Evolutionary conservation across 2,888 invertebrate species (phyloP).

Genomic region (Agapostemon virescens): DNA sequence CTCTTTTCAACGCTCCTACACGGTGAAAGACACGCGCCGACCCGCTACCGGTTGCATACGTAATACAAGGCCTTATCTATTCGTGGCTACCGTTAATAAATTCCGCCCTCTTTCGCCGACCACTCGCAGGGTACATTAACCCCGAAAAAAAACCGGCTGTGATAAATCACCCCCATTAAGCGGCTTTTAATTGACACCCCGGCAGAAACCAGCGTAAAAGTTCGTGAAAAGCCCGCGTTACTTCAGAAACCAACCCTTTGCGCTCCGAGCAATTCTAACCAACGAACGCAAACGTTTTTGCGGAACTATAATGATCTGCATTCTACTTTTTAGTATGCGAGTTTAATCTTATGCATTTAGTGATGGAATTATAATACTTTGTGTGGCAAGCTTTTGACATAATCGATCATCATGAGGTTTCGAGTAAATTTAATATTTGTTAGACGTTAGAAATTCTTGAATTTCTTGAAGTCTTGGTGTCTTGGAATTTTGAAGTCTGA

Average conservation of each 20-base stretch:
- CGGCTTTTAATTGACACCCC: slow-evolving; percentile 28
- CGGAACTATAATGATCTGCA: no score
- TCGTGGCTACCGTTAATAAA: slow-evolving; percentile 46
- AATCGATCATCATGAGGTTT: no score
- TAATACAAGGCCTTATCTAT: slow-evolving; percentile 33
- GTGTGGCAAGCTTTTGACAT: no score
- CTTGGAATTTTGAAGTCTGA: no score
- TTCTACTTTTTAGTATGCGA: no score
- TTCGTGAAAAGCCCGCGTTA: not conserved
- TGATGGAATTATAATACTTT: no score
- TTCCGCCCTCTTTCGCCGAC: slow-evolving; percentile 15
- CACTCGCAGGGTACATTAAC: slow-evolving; percentile 32
- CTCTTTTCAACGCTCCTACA: slow-evolving; percentile 23
- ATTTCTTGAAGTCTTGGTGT: no score
- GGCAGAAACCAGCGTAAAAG: not conserved
- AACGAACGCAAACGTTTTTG: not conserved
- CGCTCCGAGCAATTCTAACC: not conserved
- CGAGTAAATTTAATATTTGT: no score
- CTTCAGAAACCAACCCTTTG: not conserved
- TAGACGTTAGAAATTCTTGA: no score
- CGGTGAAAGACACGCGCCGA: slow-evolving; percentile 7
- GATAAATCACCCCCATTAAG: slow-evolving; percentile 14
- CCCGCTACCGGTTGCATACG: slow-evolving; percentile 20
- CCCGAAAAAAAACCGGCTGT: slow-evolving; percentile 30
- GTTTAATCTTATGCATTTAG: no score